Evolutionary conservation across 1,140 invertebrate genomes (phyloP), one percentile per base, ranked within the genome.

Genomic region (Aphis gossypii): DNA sequence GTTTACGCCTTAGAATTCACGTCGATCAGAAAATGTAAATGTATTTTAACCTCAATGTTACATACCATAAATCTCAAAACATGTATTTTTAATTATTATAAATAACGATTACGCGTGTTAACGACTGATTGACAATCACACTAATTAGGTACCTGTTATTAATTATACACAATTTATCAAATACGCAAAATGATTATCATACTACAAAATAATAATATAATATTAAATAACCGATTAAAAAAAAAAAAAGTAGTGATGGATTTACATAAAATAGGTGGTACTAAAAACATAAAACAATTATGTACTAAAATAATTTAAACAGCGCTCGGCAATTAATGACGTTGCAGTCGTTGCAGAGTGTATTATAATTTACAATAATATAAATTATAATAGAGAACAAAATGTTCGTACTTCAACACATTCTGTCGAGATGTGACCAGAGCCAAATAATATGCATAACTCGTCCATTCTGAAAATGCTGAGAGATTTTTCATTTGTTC

Each of bases 121-220:
- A n/a, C 60, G 14, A 68, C 30, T 68, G 30, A 30, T 60, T 30
- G 21, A 60, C 30, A 14, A 68, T 68, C 11, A n/a, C 14, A 68
- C 11, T 68, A n/a, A n/a, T 68, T n/a, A 35, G 35, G 35, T 35
- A 68, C 11, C 30, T n/a, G 3, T 68, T n/a, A 14, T 18, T n/a
- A 68, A n/a, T 18, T 68, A 30, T 68, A 30, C 30, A n/a, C 3
- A n/a, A n/a, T n/a, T 68, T 18, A 51, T n/a, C 30, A n/a, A 30
- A n/a, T 68, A 68, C 60, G n/a, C 14, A n/a, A 68, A 68, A 68
- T 68, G 18, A 68, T 14, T 68, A 18, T 68, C 60, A 4, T 68
- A n/a, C n/a, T n/a, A n/a, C 60, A 68, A 68, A n/a, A 68, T 68
- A n/a, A 68, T 68, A 68, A 51, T 51, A 68, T 68, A 68, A 51